Percentiles rank a stretch among this genome's conserved stretches.
Conservation (phyloP, 1,140 invertebrate genomes). For the Matsumurasca onukii region DNA sequence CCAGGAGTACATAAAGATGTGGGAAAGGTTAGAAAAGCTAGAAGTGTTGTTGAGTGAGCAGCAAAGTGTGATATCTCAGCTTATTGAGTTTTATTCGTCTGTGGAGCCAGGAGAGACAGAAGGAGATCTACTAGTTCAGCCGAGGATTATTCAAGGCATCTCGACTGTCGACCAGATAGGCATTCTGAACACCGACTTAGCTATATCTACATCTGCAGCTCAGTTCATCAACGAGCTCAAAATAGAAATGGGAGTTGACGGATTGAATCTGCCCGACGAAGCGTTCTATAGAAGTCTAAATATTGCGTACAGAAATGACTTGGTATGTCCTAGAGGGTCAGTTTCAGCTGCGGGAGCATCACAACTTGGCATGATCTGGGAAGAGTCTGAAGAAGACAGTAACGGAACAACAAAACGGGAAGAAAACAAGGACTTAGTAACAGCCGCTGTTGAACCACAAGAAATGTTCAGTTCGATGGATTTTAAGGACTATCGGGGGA, state of each 20-base stretch:
- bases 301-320: constrained; percentile 80
- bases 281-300: constrained; percentile 87
- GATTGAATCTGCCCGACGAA: constrained; percentile 69
- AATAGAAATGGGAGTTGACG: constrained; percentile 51
- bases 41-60: constrained; percentile 86
- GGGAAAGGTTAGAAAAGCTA: constrained; percentile 88
- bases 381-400: constrained; percentile 57
- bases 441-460: constrained; percentile 53
- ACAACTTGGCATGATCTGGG: constrained; percentile 81
- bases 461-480: constrained; percentile 75
- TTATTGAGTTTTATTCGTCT: constrained; percentile 74
- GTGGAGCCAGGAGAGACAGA: constrained; percentile 46
- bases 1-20: constrained; percentile 92
- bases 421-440: constrained; percentile 43
- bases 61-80: constrained; percentile 85
- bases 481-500: constrained; percentile 76
- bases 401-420: constrained; percentile 48
- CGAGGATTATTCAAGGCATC: constrained; percentile 47
- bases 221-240: constrained; percentile 53
- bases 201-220: constrained; percentile 44
- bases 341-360: constrained; percentile 53
- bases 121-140: constrained; percentile 35
- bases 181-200: constrained; percentile 12
- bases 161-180: not conserved
- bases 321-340: constrained; percentile 58